Evolutionary conservation across 92 coral and sea anemone species (phyloP).

Genomic region (Umimayanthus kanabou): DNA sequence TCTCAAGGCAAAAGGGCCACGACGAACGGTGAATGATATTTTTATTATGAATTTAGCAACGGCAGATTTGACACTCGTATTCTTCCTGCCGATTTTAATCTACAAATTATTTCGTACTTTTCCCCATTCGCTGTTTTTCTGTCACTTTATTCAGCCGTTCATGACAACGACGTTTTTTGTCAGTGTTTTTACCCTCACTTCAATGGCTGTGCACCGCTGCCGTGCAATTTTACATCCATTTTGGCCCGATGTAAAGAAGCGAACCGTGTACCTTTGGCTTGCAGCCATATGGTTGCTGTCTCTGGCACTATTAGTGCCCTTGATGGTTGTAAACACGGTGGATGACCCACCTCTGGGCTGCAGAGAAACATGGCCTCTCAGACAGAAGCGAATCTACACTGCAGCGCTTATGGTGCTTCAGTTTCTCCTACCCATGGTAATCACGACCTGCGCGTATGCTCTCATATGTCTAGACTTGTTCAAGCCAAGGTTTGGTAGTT

Average conservation of each 20-base stretch:
- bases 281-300: constrained; percentile 66
- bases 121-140: constrained; percentile 64
- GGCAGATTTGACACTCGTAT: constrained; percentile 71
- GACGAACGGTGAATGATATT: constrained; percentile 77
- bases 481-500: constrained; percentile 18
- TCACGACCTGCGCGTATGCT: constrained; percentile 28
- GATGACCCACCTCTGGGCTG: constrained; percentile 48
- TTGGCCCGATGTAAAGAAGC: constrained; percentile 69
- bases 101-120: constrained; percentile 55
- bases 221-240: constrained; percentile 84
- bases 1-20: constrained; percentile 60
- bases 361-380: constrained; percentile 41
- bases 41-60: constrained; percentile 86
- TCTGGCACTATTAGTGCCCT: constrained; percentile 54
- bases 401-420: constrained; percentile 52
- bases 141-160: constrained; percentile 73
- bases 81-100: constrained; percentile 77
- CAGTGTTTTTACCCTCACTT: constrained; percentile 79
- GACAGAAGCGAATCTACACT: constrained; percentile 41
- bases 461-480: constrained; percentile 34
- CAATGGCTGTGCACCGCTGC: constrained; percentile 91
- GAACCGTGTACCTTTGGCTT: constrained; percentile 65
- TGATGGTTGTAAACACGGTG: constrained; percentile 67
- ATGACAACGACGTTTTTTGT: constrained; percentile 87
- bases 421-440: constrained; percentile 35